A percentile compares a stretch with the other conserved stretches of the same genome.
phyloP scores from a whole-genome alignment of 2,797 vertebrate genomes.

The Cirrhinus molitorella region DNA sequence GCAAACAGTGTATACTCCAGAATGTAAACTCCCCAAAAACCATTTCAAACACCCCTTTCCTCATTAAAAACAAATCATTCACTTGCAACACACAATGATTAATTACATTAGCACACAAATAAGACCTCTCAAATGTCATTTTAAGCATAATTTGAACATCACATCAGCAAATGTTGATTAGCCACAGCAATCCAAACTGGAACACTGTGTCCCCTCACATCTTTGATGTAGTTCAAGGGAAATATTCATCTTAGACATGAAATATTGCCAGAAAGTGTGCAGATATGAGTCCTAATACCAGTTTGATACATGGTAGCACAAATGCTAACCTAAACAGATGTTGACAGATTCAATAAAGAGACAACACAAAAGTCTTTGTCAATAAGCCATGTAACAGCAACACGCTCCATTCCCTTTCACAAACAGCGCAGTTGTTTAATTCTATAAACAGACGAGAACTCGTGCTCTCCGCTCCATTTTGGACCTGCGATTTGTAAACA shows the following conservation, averaged over 20 bases:
- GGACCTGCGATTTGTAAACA: slow-evolving; percentile 38
- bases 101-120: not conserved
- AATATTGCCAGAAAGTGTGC: not conserved
- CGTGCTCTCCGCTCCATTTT: slow-evolving; percentile 25
- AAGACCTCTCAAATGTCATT: not conserved
- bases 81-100: not conserved
- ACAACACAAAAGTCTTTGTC: not conserved
- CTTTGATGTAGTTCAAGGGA: not conserved
- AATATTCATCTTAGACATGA: not conserved
- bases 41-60: not conserved
- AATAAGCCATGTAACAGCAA: not conserved
- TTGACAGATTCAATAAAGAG: not conserved
- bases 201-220: not conserved
- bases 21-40: not conserved
- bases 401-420: not conserved
- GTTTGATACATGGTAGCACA: not conserved
- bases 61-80: not conserved
- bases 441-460: slow-evolving; percentile 46
- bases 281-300: not conserved
- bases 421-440: slow-evolving; percentile 26
- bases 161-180: not conserved
- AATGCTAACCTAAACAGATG: not conserved
- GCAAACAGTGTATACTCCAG: not conserved
- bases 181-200: not conserved
- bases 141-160: not conserved